Conservation (phyloP, 2,797 vertebrate species). For the Natrix natrix region DNA sequence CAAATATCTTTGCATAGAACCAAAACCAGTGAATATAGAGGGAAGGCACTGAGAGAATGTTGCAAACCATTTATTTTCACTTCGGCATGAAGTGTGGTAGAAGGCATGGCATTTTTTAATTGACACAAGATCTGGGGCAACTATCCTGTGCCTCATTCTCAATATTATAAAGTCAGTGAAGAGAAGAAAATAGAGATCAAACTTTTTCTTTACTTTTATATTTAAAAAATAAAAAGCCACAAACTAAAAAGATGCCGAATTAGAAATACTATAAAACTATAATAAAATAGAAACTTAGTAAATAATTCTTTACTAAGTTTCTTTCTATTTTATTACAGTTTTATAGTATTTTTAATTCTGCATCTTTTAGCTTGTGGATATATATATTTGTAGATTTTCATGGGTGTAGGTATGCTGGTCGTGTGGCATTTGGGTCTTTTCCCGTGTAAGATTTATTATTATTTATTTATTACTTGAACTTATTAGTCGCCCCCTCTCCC, state of each 20-base stretch:
- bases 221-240: not conserved
- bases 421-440: no score
- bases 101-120: not conserved
- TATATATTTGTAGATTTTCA: no score
- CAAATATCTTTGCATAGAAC: not conserved
- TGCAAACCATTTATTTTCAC: not conserved
- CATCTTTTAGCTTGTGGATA: no score
- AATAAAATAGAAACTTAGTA: not conserved
- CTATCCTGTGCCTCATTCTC: not conserved
- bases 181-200: not conserved
- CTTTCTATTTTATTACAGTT: no score
- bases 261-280: not conserved
- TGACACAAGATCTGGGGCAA: not conserved
- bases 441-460: no score
- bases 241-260: not conserved
- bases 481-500: no score
- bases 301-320: no score
- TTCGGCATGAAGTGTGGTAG: not conserved
- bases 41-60: not conserved
- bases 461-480: no score
- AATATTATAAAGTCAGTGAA: not conserved
- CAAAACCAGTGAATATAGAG: not conserved
- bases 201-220: not conserved
- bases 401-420: no score
- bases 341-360: no score